phyloP scores from a whole-genome alignment of 2,888 invertebrate genomes.

The Eupithecia inturbata region DNA sequence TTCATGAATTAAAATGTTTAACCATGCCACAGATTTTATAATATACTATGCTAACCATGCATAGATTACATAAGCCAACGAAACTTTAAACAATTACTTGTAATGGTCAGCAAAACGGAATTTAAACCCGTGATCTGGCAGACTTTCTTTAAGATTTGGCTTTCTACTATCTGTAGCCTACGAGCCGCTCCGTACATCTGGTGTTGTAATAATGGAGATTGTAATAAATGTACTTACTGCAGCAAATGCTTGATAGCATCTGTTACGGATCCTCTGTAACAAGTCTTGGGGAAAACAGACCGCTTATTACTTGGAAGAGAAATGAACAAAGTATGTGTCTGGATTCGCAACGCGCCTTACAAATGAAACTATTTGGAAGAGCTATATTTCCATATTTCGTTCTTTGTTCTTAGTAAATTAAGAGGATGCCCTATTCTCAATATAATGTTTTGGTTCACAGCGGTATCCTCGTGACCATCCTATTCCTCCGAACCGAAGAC shows the following conservation, averaged over 20 bases:
- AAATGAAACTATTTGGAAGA: neutral
- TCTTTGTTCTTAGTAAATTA: neutral
- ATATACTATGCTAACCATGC: too few species aligned
- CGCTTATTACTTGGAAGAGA: neutral
- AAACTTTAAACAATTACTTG: neutral
- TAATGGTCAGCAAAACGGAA: neutral
- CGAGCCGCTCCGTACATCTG: constrained; percentile 4
- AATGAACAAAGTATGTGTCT: neutral
- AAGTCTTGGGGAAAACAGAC: constrained; percentile 1
- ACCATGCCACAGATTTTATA: too few species aligned
- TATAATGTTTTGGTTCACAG: constrained; percentile 70
- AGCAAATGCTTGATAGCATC: constrained; percentile 15
- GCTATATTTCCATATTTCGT: neutral
- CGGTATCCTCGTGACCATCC: constrained; percentile 88
- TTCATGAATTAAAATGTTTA: neutral
- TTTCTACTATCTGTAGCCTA: neutral
- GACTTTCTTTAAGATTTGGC: neutral
- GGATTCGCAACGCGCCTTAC: neutral
- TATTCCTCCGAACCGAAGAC: constrained; percentile 87
- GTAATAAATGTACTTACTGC: constrained; percentile 14
- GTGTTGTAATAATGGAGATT: constrained; percentile 10
- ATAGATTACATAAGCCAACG: neutral
- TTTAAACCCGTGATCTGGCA: neutral
- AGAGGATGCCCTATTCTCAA: neutral
- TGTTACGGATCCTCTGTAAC: constrained; percentile 11